phyloP scores from a whole-genome alignment of 92 coral and sea anemone genomes.

The Actinernus sp. region DNA sequence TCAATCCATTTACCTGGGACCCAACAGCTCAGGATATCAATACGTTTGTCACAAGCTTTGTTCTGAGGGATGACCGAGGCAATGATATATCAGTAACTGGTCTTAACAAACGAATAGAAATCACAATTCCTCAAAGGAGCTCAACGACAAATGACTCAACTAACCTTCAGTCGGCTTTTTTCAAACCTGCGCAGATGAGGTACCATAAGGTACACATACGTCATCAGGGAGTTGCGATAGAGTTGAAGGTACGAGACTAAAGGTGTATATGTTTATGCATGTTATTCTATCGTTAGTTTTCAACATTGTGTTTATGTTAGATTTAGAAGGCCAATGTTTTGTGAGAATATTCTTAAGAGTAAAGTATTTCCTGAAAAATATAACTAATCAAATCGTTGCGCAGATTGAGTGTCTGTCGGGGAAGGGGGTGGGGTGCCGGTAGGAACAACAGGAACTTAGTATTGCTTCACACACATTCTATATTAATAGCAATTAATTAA shows the following conservation, averaged over 20 bases:
- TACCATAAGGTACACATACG: conserved; percentile 47
- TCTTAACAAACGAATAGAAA: conserved; percentile 52
- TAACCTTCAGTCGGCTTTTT: conserved; percentile 22
- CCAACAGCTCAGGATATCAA: conserved; percentile 40
- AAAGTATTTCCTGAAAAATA: no score
- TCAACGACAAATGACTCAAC: neutral
- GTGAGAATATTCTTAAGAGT: no score
- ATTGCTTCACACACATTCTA: no score
- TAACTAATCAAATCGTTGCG: no score
- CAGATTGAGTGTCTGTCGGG: no score
- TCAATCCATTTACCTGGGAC: conserved; percentile 87
- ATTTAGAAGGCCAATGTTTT: no score
- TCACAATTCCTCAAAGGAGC: conserved; percentile 39
- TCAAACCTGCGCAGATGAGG: conserved; percentile 66
- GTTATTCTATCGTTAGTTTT: no score
- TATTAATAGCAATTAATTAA: no score
- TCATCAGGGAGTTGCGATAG: conserved; percentile 47
- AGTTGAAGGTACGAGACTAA: conserved; percentile 22
- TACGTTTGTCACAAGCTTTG: conserved; percentile 56
- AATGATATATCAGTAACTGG: conserved; percentile 28
- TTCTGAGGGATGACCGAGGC: conserved; percentile 61
- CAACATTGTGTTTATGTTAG: no score
- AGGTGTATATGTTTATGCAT: no score
- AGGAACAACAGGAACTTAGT: no score
- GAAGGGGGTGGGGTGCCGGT: no score